Evolutionary conservation across 2,797 vertebrate genomes (phyloP).

Genomic region (Gymnodraco acuticeps): DNA sequence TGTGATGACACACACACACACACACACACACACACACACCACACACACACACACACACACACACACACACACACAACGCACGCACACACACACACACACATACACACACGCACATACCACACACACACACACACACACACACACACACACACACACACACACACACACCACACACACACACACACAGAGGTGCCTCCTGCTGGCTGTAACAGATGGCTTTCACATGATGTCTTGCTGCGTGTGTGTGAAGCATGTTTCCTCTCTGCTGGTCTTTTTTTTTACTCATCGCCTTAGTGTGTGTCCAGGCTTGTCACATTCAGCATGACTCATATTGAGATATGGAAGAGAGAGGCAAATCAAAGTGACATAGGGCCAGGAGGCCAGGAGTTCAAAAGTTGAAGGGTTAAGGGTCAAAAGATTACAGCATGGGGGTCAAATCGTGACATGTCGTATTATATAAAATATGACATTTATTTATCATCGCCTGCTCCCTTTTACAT

Average conservation of each 20-base stretch:
- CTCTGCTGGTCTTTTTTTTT: constrained; percentile 17
- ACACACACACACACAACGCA: constrained; percentile 2
- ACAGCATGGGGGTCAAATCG: constrained; percentile 4
- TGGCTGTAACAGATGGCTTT: constrained; percentile 69
- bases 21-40: constrained; percentile 23
- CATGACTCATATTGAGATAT: constrained; percentile 50
- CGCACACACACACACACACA: constrained; percentile 18
- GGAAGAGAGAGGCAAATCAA: constrained; percentile 35
- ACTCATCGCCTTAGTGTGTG: constrained; percentile 28
- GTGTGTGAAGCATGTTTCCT: constrained; percentile 44
- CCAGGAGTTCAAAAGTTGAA: constrained; percentile 48
- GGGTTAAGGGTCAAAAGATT: constrained; percentile 48
- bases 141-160: constrained; percentile 9
- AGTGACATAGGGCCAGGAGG: constrained; percentile 21
- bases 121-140: constrained; percentile 21
- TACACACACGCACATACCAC: constrained; percentile 1
- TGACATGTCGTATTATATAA: constrained; percentile 31
- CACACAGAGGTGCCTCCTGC: constrained; percentile 34
- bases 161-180: constrained; percentile 26
- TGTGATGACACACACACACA: neutral
- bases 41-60: too few relatives aligned
- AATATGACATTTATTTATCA: neutral
- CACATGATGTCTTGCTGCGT: constrained; percentile 44
- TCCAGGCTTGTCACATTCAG: constrained; percentile 55
- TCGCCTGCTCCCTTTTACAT: too few relatives aligned